phyloP scores from a whole-genome alignment of 2,113 vertebrate genomes.

The Nerophis lumbriciformis region DNA sequence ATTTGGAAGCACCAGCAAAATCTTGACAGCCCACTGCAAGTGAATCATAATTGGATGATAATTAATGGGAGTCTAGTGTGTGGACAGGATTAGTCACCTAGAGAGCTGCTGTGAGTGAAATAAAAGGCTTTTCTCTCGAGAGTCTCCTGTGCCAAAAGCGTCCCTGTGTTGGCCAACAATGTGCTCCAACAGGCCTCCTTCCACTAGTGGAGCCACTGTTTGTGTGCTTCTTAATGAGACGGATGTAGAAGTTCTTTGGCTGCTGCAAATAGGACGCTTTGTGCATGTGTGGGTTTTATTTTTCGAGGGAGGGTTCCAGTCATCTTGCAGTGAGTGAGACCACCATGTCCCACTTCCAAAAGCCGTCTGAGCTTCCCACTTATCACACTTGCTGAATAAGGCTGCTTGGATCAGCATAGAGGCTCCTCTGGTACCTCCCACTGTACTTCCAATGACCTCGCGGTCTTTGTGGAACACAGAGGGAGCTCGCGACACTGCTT shows the following conservation, averaged over 20 bases:
- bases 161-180: conserved; percentile 27
- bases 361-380: conserved; percentile 22
- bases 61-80: conserved; percentile 46
- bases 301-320: conserved; percentile 3
- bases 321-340: conserved; percentile 8
- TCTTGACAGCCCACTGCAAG: conserved; percentile 37
- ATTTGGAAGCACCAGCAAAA: conserved; percentile 39
- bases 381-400: conserved; percentile 27
- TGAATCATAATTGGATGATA: conserved; percentile 54
- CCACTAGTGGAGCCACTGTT: conserved; percentile 42
- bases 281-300: neutral
- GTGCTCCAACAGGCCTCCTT: conserved; percentile 37
- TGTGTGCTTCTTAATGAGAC: conserved; percentile 13
- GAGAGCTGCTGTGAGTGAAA: conserved; percentile 48
- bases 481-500: conserved; percentile 11
- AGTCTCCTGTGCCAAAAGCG: conserved; percentile 35
- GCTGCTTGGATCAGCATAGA: conserved; percentile 11
- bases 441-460: conserved; percentile 31
- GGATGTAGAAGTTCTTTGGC: conserved; percentile 22
- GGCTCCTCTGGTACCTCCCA: conserved; percentile 25
- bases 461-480: conserved; percentile 17
- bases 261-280: conserved; percentile 31
- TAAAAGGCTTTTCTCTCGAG: conserved; percentile 46
- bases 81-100: conserved; percentile 53
- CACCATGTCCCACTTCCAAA: conserved; percentile 33